These are phyloP conservation scores for Castor canadensis DNA, from an alignment of 2,113 vertebrate genomes.

Conservation along the genomic window DNA sequence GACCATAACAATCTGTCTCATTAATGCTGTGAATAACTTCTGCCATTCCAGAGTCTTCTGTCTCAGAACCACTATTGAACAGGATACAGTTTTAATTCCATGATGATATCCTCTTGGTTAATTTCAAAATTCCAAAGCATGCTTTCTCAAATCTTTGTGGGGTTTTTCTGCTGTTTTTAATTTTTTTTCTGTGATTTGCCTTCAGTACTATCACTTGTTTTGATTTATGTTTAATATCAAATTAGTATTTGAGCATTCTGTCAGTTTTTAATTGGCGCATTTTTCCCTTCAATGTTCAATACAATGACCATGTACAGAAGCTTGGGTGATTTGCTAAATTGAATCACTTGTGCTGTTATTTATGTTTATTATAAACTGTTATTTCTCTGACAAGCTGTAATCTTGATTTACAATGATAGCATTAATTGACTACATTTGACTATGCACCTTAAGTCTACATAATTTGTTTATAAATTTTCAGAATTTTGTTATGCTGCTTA, in stretches of 20 bases:
- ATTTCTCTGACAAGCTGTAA: conserved; percentile 75
- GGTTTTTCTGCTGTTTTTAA: conserved; percentile 46
- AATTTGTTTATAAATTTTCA: conserved; percentile 75
- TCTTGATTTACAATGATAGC: conserved; percentile 74
- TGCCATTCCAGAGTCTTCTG: background rate
- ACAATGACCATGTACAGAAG: conserved; percentile 54
- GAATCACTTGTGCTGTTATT: conserved; percentile 72
- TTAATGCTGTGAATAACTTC: background rate
- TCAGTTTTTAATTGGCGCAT: conserved; percentile 62
- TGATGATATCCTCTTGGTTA: background rate
- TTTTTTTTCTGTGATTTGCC: background rate
- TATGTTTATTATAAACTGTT: conserved; percentile 72
- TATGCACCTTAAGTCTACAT: conserved; percentile 61
- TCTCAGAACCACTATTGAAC: background rate
- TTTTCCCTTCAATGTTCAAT: conserved; percentile 64
- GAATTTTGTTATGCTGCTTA: conserved; percentile 68
- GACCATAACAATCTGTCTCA: background rate
- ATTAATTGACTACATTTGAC: conserved; percentile 77
- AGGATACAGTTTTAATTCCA: background rate
- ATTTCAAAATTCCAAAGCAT: background rate
- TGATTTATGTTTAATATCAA: conserved; percentile 47
- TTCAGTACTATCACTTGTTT: conserved; percentile 38
- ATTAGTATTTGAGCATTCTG: conserved; percentile 51
- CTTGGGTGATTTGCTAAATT: conserved; percentile 65
- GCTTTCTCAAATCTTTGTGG: background rate